Conservation (phyloP, 2,113 vertebrate species). For the Larimichthys polyactis region DNA sequence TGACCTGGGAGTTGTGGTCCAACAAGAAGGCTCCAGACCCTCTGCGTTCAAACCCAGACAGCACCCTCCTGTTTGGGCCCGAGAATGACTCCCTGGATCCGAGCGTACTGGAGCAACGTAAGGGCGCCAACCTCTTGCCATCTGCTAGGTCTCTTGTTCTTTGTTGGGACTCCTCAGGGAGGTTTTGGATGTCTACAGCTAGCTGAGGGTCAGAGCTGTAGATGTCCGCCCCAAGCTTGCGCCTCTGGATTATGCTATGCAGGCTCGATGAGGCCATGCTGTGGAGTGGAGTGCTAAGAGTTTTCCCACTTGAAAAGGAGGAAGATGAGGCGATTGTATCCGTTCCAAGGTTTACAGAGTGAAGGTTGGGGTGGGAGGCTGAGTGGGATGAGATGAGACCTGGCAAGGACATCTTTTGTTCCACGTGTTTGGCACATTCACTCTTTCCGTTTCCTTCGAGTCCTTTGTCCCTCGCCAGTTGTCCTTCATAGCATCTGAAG, state of each 20-base stretch:
- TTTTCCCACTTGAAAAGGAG: conserved; percentile 66
- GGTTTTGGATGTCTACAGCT: conserved; percentile 56
- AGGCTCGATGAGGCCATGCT: conserved; percentile 86
- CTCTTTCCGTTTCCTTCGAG: conserved; percentile 11
- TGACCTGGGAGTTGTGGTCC: conserved; percentile 79
- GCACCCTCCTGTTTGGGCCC: conserved; percentile 76
- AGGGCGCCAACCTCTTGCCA: conserved; percentile 82
- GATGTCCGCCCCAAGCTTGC: conserved; percentile 87
- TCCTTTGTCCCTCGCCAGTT: conserved; percentile 43
- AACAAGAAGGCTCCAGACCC: conserved; percentile 83
- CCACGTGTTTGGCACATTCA: conserved; percentile 19
- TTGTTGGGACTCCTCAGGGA: conserved; percentile 69
- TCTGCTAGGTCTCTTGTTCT: conserved; percentile 74
- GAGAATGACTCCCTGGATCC: conserved; percentile 81
- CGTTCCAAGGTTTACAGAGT: conserved; percentile 73
- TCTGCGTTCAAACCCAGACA: conserved; percentile 81
- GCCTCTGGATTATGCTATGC: conserved; percentile 86
- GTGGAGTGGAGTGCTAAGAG: conserved; percentile 57
- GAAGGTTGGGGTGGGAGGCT: conserved; percentile 82
- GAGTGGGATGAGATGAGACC: conserved; percentile 84
- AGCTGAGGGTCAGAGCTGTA: conserved; percentile 92
- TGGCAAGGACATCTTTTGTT: conserved; percentile 83
- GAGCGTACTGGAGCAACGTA: conserved; percentile 80
- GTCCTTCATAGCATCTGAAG: conserved; percentile 75
- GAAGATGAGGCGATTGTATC: conserved; percentile 43